phyloP scores from a whole-genome alignment of 2,797 vertebrate species.

The Fringilla coelebs region DNA sequence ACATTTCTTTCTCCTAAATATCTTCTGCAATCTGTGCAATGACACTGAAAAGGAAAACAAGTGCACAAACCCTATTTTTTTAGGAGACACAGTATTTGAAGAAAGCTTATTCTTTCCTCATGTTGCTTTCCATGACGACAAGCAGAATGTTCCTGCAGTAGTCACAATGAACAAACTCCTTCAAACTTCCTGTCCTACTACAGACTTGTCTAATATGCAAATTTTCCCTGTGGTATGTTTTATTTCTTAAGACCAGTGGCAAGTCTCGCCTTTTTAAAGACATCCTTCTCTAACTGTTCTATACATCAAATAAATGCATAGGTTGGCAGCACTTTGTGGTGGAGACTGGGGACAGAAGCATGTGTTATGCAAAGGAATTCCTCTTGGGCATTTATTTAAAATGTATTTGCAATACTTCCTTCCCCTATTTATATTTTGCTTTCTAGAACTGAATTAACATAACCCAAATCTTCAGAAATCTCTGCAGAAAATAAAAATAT shows the following conservation, averaged over 20 bases:
- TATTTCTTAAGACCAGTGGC: neutral
- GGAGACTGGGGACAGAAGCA: neutral
- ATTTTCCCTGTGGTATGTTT: neutral
- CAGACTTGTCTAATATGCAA: neutral
- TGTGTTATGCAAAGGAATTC: neutral
- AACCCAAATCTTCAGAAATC: neutral
- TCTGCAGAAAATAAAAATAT: neutral
- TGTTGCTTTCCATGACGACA: neutral
- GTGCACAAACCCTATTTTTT: neutral
- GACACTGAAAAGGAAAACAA: neutral
- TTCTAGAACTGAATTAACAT: neutral
- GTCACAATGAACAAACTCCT: neutral
- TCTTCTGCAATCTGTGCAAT: neutral
- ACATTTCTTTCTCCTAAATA: neutral
- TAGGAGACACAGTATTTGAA: neutral
- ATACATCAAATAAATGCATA: neutral
- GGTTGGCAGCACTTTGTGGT: neutral
- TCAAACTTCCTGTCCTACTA: neutral
- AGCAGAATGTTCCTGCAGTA: neutral
- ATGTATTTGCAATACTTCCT: neutral
- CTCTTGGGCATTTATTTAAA: neutral
- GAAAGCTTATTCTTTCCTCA: neutral
- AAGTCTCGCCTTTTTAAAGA: neutral
- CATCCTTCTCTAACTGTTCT: neutral
- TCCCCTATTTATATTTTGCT: neutral